Conservation (phyloP, 2,113 vertebrate species). For the Labeo catla region DNA sequence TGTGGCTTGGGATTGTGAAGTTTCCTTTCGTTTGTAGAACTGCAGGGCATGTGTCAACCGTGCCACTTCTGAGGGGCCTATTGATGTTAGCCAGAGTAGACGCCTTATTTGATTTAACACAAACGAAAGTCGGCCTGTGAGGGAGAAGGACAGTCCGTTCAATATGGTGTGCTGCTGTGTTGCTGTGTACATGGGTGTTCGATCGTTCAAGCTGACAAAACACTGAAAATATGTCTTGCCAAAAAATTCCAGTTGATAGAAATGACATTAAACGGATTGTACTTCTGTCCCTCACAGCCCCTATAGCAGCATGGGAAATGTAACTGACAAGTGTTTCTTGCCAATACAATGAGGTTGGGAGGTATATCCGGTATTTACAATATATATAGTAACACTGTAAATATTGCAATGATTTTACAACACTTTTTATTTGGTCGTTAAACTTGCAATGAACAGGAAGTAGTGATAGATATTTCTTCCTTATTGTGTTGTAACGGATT, state of each 20-base stretch:
- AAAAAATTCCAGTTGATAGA: slow-evolving; percentile 28
- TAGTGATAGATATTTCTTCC: neutral
- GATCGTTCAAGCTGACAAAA: slow-evolving; percentile 11
- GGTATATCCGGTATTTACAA: slow-evolving; percentile 35
- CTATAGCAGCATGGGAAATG: slow-evolving; percentile 27
- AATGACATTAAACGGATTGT: neutral
- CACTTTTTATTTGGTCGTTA: neutral
- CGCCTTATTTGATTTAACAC: slow-evolving; percentile 31
- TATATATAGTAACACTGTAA: slow-evolving; percentile 7
- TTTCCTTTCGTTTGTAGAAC: slow-evolving; percentile 40
- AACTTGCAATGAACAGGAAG: neutral
- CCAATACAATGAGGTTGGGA: neutral
- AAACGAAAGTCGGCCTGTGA: neutral
- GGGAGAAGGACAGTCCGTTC: slow-evolving; percentile 36
- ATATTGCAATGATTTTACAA: neutral
- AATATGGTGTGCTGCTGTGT: slow-evolving; percentile 13
- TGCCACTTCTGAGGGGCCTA: slow-evolving; percentile 46
- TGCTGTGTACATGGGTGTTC: slow-evolving; percentile 15
- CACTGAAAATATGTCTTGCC: slow-evolving; percentile 20
- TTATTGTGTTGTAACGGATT: neutral
- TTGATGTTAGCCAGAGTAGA: slow-evolving; percentile 20
- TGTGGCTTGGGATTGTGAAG: slow-evolving; percentile 47
- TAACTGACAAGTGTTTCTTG: slow-evolving; percentile 41
- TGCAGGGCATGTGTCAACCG: slow-evolving; percentile 47
- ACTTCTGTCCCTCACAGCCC: neutral